phyloP scores from a whole-genome alignment of 2,797 vertebrate genomes.

The Streptopelia turtur region DNA sequence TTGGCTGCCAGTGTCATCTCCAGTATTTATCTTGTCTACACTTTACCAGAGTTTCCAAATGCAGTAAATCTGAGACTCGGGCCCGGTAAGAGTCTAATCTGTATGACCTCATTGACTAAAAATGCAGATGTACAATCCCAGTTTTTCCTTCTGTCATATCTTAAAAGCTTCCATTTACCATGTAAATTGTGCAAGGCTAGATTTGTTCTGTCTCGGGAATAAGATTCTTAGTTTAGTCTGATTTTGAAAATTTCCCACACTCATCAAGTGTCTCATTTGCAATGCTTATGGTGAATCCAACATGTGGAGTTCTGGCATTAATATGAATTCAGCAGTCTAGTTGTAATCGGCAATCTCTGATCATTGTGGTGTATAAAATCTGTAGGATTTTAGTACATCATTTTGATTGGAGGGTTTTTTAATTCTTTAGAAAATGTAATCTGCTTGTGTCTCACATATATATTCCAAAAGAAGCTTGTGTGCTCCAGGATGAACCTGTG shows the following conservation, averaged over 20 bases:
- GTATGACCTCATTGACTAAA: background rate
- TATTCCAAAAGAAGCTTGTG: background rate
- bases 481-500: background rate
- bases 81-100: background rate
- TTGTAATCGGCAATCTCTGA: background rate
- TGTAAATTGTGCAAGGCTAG: background rate
- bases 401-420: background rate
- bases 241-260: background rate
- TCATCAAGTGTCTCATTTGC: background rate
- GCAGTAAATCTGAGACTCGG: background rate
- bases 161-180: background rate
- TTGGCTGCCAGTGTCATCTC: conserved; percentile 1
- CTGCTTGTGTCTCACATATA: background rate
- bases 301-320: background rate
- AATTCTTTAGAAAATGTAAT: background rate
- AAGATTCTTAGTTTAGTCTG: background rate
- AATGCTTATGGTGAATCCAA: background rate
- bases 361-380: background rate
- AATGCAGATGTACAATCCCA: background rate
- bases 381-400: background rate
- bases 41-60: background rate
- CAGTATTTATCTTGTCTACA: conserved; percentile 17
- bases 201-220: background rate
- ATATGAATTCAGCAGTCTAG: conserved; percentile 9
- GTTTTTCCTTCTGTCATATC: background rate